phyloP scores from a whole-genome alignment of 2,888 invertebrate genomes.

The Acronicta aceris region DNA sequence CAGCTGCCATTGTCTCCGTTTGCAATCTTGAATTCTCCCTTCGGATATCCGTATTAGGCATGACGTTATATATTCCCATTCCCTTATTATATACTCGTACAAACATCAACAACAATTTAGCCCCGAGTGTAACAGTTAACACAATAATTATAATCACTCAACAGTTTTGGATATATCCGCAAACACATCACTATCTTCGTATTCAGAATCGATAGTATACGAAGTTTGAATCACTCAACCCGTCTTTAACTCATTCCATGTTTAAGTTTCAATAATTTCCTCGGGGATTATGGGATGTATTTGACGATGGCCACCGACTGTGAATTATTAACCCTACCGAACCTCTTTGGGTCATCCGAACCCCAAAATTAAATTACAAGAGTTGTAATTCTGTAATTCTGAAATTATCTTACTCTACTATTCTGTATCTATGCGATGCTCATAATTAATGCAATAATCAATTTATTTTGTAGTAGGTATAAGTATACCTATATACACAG shows the following conservation, averaged over 20 bases:
- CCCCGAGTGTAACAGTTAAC: constrained; percentile 42
- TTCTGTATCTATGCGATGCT: too few relatives aligned
- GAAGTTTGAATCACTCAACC: constrained; percentile 66
- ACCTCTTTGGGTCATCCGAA: constrained; percentile 69
- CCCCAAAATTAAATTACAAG: constrained; percentile 59
- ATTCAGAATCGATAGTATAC: constrained; percentile 53
- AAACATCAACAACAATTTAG: constrained; percentile 50
- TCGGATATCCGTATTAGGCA: too few relatives aligned
- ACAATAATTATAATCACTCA: constrained; percentile 52
- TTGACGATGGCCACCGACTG: constrained; percentile 75
- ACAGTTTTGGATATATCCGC: constrained; percentile 37
- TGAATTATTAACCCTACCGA: constrained; percentile 79
- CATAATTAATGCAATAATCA: too few relatives aligned
- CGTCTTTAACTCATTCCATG: constrained; percentile 69
- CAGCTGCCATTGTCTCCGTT: too few relatives aligned
- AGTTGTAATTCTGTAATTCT: constrained; percentile 35
- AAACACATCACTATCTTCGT: constrained; percentile 43
- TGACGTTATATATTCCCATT: not conserved
- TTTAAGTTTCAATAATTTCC: constrained; percentile 86
- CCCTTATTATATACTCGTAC: not conserved
- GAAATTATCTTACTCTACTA: constrained; percentile 20
- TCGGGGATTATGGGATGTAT: constrained; percentile 75
- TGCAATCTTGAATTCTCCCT: too few relatives aligned
- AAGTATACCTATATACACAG: too few relatives aligned
- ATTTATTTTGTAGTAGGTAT: too few relatives aligned